Conservation (phyloP, 2,888 invertebrate species). For the Agrotis clavis region DNA sequence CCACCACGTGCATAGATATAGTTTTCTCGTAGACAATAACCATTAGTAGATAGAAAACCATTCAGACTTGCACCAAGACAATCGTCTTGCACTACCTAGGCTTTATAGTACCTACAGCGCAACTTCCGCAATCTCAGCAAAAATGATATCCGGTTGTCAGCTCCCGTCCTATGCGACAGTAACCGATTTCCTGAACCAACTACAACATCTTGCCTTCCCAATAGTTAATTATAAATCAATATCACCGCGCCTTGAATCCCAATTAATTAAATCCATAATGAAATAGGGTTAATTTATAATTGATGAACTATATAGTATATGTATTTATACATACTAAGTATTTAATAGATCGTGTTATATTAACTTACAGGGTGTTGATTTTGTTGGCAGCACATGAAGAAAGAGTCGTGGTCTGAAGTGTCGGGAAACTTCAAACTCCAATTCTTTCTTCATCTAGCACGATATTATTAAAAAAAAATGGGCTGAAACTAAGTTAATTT, state of each 20-base stretch:
- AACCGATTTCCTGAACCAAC: constrained; percentile 10
- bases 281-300: constrained; percentile 59
- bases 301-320: constrained; percentile 8
- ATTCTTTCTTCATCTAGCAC: not conserved
- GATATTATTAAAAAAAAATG: not conserved
- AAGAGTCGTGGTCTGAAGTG: too few species aligned
- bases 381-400: not conserved
- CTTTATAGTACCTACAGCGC: not conserved
- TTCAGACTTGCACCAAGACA: not conserved
- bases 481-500: not conserved
- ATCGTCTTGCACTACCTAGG: not conserved
- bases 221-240: constrained; percentile 55
- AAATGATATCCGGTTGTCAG: constrained; percentile 34
- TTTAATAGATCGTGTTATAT: constrained; percentile 9
- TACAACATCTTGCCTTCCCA: constrained; percentile 36
- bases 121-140: constrained; percentile 27
- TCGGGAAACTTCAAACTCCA: not conserved
- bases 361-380: constrained; percentile 14
- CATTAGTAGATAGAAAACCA: not conserved
- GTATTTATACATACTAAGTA: not conserved
- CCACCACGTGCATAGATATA: too few species aligned
- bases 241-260: constrained; percentile 34
- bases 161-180: constrained; percentile 11
- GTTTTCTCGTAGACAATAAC: too few species aligned
- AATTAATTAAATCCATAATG: constrained; percentile 54